Evolutionary conservation across 1,140 invertebrate genomes (phyloP).

Genomic region (Leptestheria dahalacensis): DNA sequence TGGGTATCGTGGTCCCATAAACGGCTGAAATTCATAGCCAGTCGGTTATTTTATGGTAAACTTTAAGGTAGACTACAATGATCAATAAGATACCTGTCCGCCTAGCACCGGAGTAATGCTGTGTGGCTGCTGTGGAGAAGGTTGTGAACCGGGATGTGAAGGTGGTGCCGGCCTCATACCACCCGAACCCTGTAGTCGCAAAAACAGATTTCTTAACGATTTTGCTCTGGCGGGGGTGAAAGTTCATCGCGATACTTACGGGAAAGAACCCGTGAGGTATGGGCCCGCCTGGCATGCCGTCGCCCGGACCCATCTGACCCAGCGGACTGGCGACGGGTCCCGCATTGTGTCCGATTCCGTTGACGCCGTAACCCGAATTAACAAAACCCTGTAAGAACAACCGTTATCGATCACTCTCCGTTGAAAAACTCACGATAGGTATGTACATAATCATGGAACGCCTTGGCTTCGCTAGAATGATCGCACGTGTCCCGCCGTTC

Average conservation of each 20-base stretch:
- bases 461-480: conserved; percentile 96
- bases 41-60: too few relatives aligned
- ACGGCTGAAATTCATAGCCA: conserved; percentile 46
- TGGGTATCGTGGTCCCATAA: conserved; percentile 86
- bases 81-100: neutral
- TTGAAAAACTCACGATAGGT: too few relatives aligned
- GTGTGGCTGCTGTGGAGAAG: neutral
- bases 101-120: neutral
- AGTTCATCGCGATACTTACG: conserved; percentile 35
- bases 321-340: conserved; percentile 66
- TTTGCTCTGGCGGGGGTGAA: too few relatives aligned
- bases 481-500: conserved; percentile 92
- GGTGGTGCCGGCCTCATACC: neutral
- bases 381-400: conserved; percentile 59
- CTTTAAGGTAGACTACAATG: neutral
- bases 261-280: conserved; percentile 68
- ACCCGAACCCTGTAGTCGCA: neutral
- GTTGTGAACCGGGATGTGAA: neutral
- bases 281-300: conserved; percentile 57
- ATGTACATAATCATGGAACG: conserved; percentile 94
- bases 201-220: neutral
- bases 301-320: conserved; percentile 65
- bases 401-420: neutral
- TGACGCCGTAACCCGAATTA: conserved; percentile 90
- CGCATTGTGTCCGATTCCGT: conserved; percentile 85